These are phyloP conservation scores for Drosophila algonquin DNA, from an alignment of 2,888 invertebrate genomes.

Conservation along the genomic window DNA sequence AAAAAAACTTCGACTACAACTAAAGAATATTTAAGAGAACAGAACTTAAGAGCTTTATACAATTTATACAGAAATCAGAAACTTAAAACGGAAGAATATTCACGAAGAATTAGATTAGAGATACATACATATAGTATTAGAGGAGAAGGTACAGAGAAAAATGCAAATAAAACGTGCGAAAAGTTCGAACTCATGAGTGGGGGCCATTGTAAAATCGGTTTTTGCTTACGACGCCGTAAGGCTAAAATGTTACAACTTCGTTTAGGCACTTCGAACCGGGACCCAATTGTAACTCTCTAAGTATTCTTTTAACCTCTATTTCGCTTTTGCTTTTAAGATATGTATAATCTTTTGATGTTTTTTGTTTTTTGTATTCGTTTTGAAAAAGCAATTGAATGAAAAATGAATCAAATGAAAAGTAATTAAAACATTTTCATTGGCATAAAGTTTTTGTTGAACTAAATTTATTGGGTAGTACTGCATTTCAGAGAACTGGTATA, in stretches of 20 bases:
- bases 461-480: conserved; percentile 86
- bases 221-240: conserved; percentile 63
- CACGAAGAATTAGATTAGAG: conserved; percentile 24
- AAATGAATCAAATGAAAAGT: conserved; percentile 73
- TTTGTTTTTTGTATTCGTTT: conserved; percentile 31
- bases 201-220: conserved; percentile 82
- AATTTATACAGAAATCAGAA: conserved; percentile 21
- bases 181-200: conserved; percentile 62
- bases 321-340: conserved; percentile 29
- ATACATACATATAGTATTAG: conserved; percentile 26
- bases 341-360: neutral
- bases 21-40: conserved; percentile 42
- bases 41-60: conserved; percentile 29
- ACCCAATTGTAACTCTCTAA: conserved; percentile 75
- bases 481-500: conserved; percentile 74
- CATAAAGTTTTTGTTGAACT: conserved; percentile 84
- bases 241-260: conserved; percentile 68
- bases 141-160: conserved; percentile 7
- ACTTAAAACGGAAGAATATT: conserved; percentile 28
- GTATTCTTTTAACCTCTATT: conserved; percentile 47
- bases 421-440: conserved; percentile 81
- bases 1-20: conserved; percentile 77
- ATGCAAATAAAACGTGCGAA: conserved; percentile 67
- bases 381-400: conserved; percentile 77
- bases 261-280: conserved; percentile 64